Evolutionary conservation across 1,140 invertebrate species (phyloP).

Genomic region (Calosoma granatense): DNA sequence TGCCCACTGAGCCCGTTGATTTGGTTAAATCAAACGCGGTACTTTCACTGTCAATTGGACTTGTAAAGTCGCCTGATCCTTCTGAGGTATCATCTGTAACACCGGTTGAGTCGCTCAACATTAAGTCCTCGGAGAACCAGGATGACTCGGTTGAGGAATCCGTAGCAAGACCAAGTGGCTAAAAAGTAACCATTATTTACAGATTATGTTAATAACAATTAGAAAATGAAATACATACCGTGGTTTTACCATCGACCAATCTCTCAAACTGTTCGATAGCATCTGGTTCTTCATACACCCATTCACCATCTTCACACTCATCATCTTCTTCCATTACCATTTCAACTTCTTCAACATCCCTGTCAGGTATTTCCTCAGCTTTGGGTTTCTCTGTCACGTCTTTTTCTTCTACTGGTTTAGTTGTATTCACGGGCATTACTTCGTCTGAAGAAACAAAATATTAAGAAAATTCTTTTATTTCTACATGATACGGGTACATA

Average conservation of each 20-base stretch:
- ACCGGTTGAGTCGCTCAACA: conserved; percentile 48
- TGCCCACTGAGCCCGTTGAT: conserved; percentile 10
- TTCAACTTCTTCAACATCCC: conserved; percentile 25
- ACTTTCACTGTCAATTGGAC: conserved; percentile 14
- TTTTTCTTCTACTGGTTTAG: conserved; percentile 39
- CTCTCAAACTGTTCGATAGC: conserved; percentile 12
- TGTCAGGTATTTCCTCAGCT: conserved; percentile 10
- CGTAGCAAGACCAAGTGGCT: conserved; percentile 4
- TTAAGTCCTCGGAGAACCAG: conserved; percentile 42
- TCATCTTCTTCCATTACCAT: conserved; percentile 36
- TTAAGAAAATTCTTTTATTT: conserved; percentile 3
- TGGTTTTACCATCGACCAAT: background rate
- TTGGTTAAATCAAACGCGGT: conserved; percentile 9
- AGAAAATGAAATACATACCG: conserved; percentile 19
- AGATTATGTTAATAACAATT: background rate
- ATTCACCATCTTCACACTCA: conserved; percentile 48
- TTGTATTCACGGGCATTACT: conserved; percentile 50
- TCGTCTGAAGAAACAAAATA: conserved; percentile 43
- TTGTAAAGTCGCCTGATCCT: conserved; percentile 16
- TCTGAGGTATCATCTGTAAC: conserved; percentile 17
- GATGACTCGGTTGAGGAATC: conserved; percentile 26
- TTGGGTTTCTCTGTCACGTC: conserved; percentile 28
- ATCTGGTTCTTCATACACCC: conserved; percentile 41
- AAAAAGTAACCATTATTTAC: background rate
- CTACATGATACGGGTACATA: conserved; percentile 24